phyloP scores from a whole-genome alignment of 2,888 invertebrate species.

The Megaustenia siamemsis region DNA sequence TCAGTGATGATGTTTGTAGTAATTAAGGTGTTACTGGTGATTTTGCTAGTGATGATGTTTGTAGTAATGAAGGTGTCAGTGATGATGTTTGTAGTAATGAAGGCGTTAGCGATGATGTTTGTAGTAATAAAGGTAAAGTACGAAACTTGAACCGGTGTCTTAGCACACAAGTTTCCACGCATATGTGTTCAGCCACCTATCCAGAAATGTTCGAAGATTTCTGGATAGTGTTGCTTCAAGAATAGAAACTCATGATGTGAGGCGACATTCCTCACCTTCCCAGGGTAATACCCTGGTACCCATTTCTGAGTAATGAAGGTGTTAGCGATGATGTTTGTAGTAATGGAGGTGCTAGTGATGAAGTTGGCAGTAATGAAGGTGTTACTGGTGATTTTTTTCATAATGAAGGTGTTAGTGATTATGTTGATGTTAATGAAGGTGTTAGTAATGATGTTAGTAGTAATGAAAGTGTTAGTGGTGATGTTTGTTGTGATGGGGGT shows the following conservation, averaged over 20 bases:
- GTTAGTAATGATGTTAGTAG: background rate
- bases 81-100: background rate
- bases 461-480: background rate
- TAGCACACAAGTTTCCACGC: no score
- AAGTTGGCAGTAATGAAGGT: background rate
- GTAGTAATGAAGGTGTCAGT: background rate
- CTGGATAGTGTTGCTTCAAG: no score
- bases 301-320: background rate
- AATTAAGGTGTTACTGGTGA: background rate
- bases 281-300: no score
- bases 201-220: no score
- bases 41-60: background rate
- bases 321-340: constrained; percentile 5
- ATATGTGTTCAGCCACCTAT: no score
- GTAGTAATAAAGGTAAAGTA: background rate
- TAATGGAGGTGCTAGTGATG: background rate
- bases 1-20: background rate
- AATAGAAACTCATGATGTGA: no score
- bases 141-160: no score
- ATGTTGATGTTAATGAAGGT: background rate
- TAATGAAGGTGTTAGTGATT: background rate
- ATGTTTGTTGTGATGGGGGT: background rate
- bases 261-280: no score
- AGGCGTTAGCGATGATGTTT: background rate
- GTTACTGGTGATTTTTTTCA: background rate